Evolutionary conservation across 2,888 invertebrate genomes (phyloP).

Genomic region (Orthosia gothica): DNA sequence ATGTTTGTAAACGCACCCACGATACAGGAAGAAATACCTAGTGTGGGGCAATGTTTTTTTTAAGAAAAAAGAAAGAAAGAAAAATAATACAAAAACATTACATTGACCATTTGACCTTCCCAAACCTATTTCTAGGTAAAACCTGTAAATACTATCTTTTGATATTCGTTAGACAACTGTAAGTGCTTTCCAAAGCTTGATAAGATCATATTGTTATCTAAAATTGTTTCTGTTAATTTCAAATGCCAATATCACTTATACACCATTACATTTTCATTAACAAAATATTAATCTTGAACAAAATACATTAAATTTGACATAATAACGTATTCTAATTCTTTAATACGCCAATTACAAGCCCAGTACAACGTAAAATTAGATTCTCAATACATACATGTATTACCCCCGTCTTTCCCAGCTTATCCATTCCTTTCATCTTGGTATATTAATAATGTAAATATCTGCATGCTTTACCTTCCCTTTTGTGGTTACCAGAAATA

Average conservation of each 20-base stretch:
- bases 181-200: background rate
- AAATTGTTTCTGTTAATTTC: background rate
- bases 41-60: no score
- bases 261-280: background rate
- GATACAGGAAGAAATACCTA: no score
- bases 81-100: background rate
- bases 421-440: conserved; percentile 54
- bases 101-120: no score
- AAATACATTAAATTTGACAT: background rate
- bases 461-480: conserved; percentile 42
- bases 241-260: background rate
- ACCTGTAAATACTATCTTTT: background rate
- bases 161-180: background rate
- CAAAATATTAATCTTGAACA: conserved; percentile 2
- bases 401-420: conserved; percentile 14
- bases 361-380: conserved; percentile 41
- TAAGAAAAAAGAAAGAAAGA: no score
- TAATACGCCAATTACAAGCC: conserved; percentile 36
- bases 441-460: conserved; percentile 59
- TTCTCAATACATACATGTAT: conserved; percentile 20
- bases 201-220: background rate
- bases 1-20: no score
- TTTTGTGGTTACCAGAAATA: conserved; percentile 62
- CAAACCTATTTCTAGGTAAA: background rate
- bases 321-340: conserved; percentile 6